A percentile compares a stretch with the other conserved stretches of the same genome.
phyloP scores from a whole-genome alignment of 2,113 vertebrate species.

The Halcyon malimbica region DNA sequence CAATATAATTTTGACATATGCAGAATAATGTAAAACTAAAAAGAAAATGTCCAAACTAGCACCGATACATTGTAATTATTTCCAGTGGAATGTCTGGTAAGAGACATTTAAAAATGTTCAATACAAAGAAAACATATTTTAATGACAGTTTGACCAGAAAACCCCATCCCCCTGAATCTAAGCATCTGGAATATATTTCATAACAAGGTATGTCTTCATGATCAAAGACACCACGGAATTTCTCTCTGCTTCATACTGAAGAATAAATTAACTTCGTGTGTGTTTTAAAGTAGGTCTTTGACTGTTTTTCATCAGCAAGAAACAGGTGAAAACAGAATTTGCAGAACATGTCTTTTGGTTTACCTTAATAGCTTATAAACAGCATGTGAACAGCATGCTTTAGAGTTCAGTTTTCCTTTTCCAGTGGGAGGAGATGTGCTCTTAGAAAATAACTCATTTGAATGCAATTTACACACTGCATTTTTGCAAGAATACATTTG shows the following conservation, averaged over 20 bases:
- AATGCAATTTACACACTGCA: neutral
- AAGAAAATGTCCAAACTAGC: neutral
- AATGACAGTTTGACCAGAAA: neutral
- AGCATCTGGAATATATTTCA: neutral
- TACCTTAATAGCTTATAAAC: conserved; percentile 8
- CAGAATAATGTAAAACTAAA: neutral
- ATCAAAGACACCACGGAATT: conserved; percentile 4
- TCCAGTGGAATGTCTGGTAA: neutral
- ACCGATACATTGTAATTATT: neutral
- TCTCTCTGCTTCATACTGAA: neutral
- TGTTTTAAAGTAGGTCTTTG: neutral
- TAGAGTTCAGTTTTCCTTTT: neutral
- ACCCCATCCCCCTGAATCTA: neutral
- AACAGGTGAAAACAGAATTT: conserved; percentile 15
- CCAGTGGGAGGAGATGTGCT: neutral
- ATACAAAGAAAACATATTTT: neutral
- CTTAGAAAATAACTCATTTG: conserved; percentile 12
- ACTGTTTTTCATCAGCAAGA: conserved; percentile 7
- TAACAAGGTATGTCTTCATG: neutral
- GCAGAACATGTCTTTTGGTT: neutral
- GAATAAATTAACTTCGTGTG: neutral
- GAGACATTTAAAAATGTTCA: neutral
- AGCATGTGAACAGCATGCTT: neutral
- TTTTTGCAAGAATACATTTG: conserved; percentile 19
- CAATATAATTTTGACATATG: neutral